Percentiles rank a stretch among this genome's conserved stretches.
These are phyloP conservation scores for Hemibagrus wyckioides DNA, from an alignment of 2,113 vertebrate genomes.

Conservation along the genomic window DNA sequence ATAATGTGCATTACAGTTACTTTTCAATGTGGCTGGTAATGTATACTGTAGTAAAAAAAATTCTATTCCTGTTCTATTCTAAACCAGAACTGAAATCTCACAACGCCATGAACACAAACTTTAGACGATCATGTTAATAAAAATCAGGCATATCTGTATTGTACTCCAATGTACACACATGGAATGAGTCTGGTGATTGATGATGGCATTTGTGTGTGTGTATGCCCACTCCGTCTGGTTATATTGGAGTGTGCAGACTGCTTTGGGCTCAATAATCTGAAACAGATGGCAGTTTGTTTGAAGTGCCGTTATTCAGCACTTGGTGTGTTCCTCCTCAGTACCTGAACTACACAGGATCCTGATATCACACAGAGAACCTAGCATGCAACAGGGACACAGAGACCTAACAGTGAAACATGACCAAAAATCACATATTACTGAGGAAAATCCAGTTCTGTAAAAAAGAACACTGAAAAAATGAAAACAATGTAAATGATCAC, in stretches of 20 bases:
- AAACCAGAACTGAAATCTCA: background rate
- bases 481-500: background rate
- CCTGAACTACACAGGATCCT: slow-evolving; percentile 77
- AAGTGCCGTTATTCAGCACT: slow-evolving; percentile 78
- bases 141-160: background rate
- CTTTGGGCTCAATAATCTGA: slow-evolving; percentile 72
- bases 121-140: slow-evolving; percentile 6
- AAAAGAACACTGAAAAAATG: background rate
- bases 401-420: slow-evolving; percentile 16
- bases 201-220: slow-evolving; percentile 19
- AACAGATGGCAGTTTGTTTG: slow-evolving; percentile 80
- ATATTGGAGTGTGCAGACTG: slow-evolving; percentile 64
- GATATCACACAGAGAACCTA: slow-evolving; percentile 66
- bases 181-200: slow-evolving; percentile 41
- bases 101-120: background rate
- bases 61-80: too few relatives aligned
- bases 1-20: background rate
- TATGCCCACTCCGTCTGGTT: slow-evolving; percentile 48
- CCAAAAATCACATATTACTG: background rate
- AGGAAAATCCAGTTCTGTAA: background rate
- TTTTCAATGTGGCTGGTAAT: background rate
- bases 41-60: too few relatives aligned
- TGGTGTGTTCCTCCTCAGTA: slow-evolving; percentile 71
- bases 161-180: slow-evolving; percentile 6
- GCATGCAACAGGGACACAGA: slow-evolving; percentile 21